A percentile compares a stretch with the other conserved stretches of the same genome.
These are phyloP conservation scores for Cynopterus brachyotis DNA, from an alignment of 2,113 vertebrate species.

Conservation along the genomic window DNA sequence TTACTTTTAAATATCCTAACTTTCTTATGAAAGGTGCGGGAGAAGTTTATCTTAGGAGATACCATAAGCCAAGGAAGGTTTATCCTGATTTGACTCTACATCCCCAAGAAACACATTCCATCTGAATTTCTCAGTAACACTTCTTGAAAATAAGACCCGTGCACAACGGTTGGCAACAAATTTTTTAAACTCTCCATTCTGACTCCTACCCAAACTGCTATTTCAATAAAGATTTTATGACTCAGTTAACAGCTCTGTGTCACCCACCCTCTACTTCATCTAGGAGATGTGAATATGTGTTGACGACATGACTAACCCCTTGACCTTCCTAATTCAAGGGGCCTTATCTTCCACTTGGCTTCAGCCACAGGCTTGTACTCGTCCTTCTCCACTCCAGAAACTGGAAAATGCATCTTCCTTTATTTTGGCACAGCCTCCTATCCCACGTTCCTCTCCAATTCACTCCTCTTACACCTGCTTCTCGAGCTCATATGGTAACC, in stretches of 20 bases:
- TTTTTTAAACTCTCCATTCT: background rate
- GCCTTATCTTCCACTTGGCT: background rate
- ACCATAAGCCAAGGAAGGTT: background rate
- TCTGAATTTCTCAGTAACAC: background rate
- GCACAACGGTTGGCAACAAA: background rate
- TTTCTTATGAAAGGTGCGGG: background rate
- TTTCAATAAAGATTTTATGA: background rate
- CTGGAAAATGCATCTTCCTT: background rate
- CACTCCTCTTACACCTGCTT: background rate
- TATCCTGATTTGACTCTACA: background rate
- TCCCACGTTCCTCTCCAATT: background rate
- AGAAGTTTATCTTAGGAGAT: background rate
- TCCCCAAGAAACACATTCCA: background rate
- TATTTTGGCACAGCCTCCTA: background rate
- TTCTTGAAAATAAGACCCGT: background rate
- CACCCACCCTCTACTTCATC: background rate
- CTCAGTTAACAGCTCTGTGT: background rate
- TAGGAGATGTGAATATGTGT: background rate
- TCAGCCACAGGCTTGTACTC: background rate
- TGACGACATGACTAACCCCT: rapidly evolving
- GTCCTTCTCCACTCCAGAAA: background rate
- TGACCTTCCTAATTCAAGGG: background rate
- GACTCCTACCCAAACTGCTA: background rate
- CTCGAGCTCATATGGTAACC: rapidly evolving
- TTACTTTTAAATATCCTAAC: background rate